Evolutionary conservation across 2,113 vertebrate genomes (phyloP), one percentile per base, ranked within the genome.

Genomic region (Rallus limicola): DNA sequence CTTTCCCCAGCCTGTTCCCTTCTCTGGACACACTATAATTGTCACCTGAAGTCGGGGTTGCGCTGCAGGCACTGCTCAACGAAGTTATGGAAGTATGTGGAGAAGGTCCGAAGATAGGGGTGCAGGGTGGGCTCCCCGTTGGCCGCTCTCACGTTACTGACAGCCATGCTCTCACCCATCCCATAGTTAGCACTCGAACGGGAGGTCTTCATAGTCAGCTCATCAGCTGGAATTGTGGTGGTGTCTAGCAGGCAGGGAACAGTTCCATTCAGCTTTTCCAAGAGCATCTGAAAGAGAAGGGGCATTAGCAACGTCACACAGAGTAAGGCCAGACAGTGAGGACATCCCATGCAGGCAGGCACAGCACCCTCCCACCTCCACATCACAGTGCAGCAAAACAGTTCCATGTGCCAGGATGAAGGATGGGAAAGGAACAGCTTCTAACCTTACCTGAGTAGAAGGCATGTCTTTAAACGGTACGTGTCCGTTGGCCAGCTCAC

Each of bases 401-500:
- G 10, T 3, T 75, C 29, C 59, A 16, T 0, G 6, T 36, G 74
- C 33, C 29, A 50, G 36, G 33, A 33, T 38, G 6, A 50, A 77
- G 34, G 29, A 16, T 20, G 10, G 53, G n/a, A 29, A 75, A 70
- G 46, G 28, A 72, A 6, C 16, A 42, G 20, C 15, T 53, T 28
- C 14, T 33, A 42, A 70, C 58, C 96, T 88, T 11, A 98, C 99
- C 99, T 99, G 99, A 50, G 99, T 99, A 29, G 99, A 98, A 75
- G 99, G 99, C 99, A 99, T 99, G 95, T 99, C 99, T 97, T 99
- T 99, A 86, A 99, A 99, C 3, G 99, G 99, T n/a, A 99, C 99
- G 0, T 99, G 99, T 58, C 99, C 99, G 13, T 99, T 99, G 75
- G 99, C 99, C 91, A 99, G 98, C 97, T 99, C 99, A 78, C 99